These are phyloP conservation scores for Batillaria attramentaria DNA, from an alignment of 1,140 invertebrate species.

Conservation along the genomic window DNA sequence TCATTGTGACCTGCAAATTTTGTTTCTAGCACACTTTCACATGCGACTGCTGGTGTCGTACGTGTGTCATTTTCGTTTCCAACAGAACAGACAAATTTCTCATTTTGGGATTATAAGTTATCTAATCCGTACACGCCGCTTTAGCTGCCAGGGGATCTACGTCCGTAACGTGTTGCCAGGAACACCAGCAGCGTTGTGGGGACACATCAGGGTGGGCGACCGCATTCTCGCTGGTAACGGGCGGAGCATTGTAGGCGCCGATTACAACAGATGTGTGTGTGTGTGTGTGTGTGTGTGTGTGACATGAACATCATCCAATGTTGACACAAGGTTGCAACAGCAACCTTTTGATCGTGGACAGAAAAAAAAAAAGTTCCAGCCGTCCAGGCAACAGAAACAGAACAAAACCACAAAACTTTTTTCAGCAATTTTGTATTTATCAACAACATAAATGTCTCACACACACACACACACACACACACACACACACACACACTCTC, in stretches of 20 bases:
- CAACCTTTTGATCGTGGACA: not conserved
- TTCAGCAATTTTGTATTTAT: not conserved
- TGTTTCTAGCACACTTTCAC: too few relatives aligned
- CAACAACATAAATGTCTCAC: not conserved
- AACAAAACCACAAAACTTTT: not conserved
- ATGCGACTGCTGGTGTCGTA: too few relatives aligned
- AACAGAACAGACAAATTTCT: too few relatives aligned
- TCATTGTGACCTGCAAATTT: too few relatives aligned
- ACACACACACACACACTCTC: too few relatives aligned
- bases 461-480: slow-evolving; percentile 3
- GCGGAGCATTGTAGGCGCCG: not conserved
- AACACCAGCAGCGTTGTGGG: not conserved
- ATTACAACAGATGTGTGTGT: not conserved
- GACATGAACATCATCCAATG: too few relatives aligned
- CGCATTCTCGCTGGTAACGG: not conserved
- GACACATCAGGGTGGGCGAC: not conserved
- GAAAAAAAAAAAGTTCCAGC: not conserved
- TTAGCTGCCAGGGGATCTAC: too few relatives aligned
- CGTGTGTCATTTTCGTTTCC: too few relatives aligned
- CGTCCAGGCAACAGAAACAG: not conserved
- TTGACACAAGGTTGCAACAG: not conserved
- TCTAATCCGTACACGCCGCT: too few relatives aligned
- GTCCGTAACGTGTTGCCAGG: not conserved
- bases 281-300: slow-evolving; percentile 16
- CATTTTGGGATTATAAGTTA: too few relatives aligned